A percentile compares a stretch with the other conserved stretches of the same genome.
Conservation (phyloP, 2,113 vertebrate genomes). For the Callithrix jacchus region DNA sequence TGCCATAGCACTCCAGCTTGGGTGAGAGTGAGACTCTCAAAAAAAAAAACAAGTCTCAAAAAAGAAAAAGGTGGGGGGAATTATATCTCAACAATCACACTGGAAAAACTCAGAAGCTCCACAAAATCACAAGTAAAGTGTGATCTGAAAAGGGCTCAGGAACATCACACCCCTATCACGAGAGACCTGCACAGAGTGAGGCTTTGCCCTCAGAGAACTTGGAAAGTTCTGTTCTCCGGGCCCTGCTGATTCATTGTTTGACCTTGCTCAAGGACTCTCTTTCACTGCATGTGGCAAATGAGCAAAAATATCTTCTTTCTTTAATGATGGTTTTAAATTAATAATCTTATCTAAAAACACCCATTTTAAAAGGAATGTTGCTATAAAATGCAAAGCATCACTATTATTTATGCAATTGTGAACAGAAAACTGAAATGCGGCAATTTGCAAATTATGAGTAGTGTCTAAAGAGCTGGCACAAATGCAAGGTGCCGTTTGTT, state of each 20-base stretch:
- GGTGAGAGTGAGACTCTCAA: too few relatives aligned
- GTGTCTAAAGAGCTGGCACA: constrained; percentile 24
- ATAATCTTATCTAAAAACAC: not conserved
- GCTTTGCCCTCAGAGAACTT: constrained; percentile 15
- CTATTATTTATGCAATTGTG: constrained; percentile 44
- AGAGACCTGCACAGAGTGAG: not conserved
- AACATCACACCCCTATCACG: not conserved
- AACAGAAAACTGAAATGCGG: not conserved
- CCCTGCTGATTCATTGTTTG: constrained; percentile 52
- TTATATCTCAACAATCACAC: constrained; percentile 28
- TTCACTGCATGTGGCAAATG: not conserved
- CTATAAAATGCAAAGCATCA: constrained; percentile 39
- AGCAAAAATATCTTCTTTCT: not conserved
- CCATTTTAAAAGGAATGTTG: not conserved
- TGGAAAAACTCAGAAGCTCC: constrained; percentile 21
- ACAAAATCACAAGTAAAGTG: not conserved
- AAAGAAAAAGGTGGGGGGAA: not conserved
- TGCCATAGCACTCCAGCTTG: too few relatives aligned
- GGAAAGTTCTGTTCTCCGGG: not conserved
- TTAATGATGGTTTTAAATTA: constrained; percentile 38
- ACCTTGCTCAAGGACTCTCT: constrained; percentile 48
- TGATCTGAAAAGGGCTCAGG: not conserved
- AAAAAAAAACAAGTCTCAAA: too few relatives aligned
- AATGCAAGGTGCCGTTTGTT: constrained; percentile 45
- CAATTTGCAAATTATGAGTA: constrained; percentile 8